Percentiles rank a stretch among this genome's conserved stretches.
Conservation (phyloP, 2,113 vertebrate genomes). For the Copsychus sechellarum region DNA sequence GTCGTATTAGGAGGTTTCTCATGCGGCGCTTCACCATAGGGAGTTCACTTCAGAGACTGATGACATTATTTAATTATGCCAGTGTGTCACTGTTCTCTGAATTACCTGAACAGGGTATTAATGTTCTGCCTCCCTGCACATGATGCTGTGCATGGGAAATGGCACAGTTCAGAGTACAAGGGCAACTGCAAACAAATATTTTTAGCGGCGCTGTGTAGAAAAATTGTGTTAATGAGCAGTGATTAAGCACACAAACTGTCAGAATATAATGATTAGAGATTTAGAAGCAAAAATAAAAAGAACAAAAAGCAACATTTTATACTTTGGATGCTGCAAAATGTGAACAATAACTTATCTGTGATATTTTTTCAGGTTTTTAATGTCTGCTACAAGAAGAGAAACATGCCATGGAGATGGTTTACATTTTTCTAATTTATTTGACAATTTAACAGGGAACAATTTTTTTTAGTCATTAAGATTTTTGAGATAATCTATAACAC, state of each 20-base stretch:
- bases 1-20: constrained; percentile 64
- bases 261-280: constrained; percentile 23
- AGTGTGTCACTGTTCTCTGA: constrained; percentile 24
- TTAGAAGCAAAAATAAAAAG: constrained; percentile 12
- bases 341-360: not conserved
- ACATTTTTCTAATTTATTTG: not conserved
- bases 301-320: not conserved
- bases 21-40: constrained; percentile 31
- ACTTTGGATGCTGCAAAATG: not conserved
- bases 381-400: constrained; percentile 24
- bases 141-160: constrained; percentile 9
- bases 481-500: not conserved
- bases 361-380: constrained; percentile 24
- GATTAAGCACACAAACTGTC: constrained; percentile 18
- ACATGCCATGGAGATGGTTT: not conserved
- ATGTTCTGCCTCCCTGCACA: constrained; percentile 3
- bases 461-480: not conserved
- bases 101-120: constrained; percentile 59
- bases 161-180: not conserved
- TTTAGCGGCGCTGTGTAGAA: constrained; percentile 5
- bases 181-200: constrained; percentile 41
- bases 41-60: constrained; percentile 60
- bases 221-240: constrained; percentile 36
- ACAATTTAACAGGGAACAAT: not conserved
- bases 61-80: constrained; percentile 74